Evolutionary conservation across 2,888 invertebrate species (phyloP).

Genomic region (Lasioglossum pauxillum): DNA sequence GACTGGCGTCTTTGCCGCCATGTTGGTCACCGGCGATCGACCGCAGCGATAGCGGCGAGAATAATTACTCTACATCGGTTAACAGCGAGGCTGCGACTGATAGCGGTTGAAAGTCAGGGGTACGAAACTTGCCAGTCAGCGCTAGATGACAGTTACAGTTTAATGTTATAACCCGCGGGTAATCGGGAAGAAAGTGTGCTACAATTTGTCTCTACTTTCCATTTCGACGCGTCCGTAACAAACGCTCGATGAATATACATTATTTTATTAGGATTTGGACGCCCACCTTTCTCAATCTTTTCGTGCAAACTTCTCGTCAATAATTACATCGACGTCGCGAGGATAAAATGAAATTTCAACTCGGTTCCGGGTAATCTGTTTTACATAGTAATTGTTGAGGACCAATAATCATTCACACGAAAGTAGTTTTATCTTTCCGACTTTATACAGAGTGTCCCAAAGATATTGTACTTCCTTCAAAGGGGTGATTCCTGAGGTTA

Average conservation of each 20-base stretch:
- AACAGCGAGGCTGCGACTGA: background rate
- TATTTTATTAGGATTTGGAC: background rate
- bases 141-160: slow-evolving; percentile 5
- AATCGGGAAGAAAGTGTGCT: slow-evolving; percentile 5
- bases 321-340: background rate
- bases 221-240: background rate
- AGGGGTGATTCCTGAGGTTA: too few species aligned
- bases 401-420: too few species aligned
- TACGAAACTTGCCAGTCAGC: slow-evolving; percentile 10
- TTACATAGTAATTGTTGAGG: background rate
- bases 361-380: background rate
- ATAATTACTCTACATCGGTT: background rate
- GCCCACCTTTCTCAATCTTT: background rate
- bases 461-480: too few species aligned
- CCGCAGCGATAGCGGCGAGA: background rate
- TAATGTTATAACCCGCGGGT: slow-evolving; percentile 4
- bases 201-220: background rate
- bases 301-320: background rate
- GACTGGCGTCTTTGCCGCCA: background rate
- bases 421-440: too few species aligned
- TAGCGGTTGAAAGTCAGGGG: background rate
- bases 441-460: too few species aligned
- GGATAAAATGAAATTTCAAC: background rate
- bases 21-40: background rate
- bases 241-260: background rate